phyloP scores from a whole-genome alignment of 1,140 invertebrate species.

The Sesamia nonagrioides region DNA sequence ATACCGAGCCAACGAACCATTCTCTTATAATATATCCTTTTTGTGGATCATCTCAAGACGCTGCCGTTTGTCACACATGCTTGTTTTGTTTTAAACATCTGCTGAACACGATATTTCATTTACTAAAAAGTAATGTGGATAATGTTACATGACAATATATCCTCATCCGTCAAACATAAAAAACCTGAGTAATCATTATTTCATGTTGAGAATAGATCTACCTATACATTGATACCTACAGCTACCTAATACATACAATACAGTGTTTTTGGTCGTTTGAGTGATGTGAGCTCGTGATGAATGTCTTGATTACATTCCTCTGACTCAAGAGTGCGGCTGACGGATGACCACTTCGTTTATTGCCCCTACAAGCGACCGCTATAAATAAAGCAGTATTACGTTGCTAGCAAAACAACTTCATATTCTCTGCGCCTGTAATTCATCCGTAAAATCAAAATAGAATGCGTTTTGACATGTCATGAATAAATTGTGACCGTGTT shows the following conservation, averaged over 20 bases:
- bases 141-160: constrained; percentile 30
- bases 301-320: constrained; percentile 75
- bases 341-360: constrained; percentile 71
- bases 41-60: constrained; percentile 44
- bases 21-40: constrained; percentile 51
- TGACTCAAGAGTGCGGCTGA: constrained; percentile 65
- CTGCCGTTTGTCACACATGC: constrained; percentile 33
- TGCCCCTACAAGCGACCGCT: constrained; percentile 56
- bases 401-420: constrained; percentile 34
- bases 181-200: constrained; percentile 60
- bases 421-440: constrained; percentile 30
- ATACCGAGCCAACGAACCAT: constrained; percentile 50
- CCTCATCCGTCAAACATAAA: constrained; percentile 61
- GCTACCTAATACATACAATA: constrained; percentile 44
- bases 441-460: constrained; percentile 36
- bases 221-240: neutral
- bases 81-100: constrained; percentile 28
- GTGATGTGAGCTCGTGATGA: constrained; percentile 63
- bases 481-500: constrained; percentile 24
- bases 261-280: constrained; percentile 60
- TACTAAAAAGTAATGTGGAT: constrained; percentile 20
- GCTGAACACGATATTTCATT: constrained; percentile 35
- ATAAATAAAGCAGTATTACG: constrained; percentile 67
- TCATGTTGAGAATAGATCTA: constrained; percentile 26
- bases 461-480: constrained; percentile 29